phyloP scores from a whole-genome alignment of 2,888 invertebrate genomes.

The Euzophera pinguis region DNA sequence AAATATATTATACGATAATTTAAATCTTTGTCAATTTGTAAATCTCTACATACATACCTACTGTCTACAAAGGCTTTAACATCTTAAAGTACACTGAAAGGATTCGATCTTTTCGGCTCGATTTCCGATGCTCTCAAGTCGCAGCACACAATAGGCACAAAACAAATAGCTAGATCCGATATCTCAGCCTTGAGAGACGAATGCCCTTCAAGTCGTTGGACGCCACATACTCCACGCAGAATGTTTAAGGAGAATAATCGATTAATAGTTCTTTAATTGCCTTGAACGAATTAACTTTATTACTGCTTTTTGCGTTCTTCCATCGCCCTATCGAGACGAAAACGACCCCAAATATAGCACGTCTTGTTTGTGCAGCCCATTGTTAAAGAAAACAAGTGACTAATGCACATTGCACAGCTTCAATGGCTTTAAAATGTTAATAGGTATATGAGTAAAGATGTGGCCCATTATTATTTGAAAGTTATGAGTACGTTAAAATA shows the following conservation, averaged over 20 bases:
- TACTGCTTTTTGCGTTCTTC: constrained; percentile 39
- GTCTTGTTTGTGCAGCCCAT: constrained; percentile 33
- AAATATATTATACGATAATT: too few relatives aligned
- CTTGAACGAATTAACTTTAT: constrained; percentile 44
- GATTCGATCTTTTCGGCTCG: too few relatives aligned
- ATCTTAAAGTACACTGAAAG: too few relatives aligned
- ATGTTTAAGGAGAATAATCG: constrained; percentile 51
- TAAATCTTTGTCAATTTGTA: too few relatives aligned
- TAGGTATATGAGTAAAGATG: constrained; percentile 9
- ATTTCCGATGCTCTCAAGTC: too few relatives aligned
- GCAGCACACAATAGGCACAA: background rate
- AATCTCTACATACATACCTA: too few relatives aligned
- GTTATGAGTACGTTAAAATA: constrained; percentile 8
- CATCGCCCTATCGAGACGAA: constrained; percentile 27
- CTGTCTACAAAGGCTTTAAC: too few relatives aligned
- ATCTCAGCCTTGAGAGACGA: constrained; percentile 27
- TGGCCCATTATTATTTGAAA: constrained; percentile 1
- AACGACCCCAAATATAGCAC: constrained; percentile 35
- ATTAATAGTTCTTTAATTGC: constrained; percentile 64
- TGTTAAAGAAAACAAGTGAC: constrained; percentile 26
- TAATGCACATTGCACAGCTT: constrained; percentile 27
- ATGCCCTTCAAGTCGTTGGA: constrained; percentile 19
- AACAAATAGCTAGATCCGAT: constrained; percentile 15
- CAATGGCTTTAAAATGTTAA: constrained; percentile 19
- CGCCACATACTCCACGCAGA: constrained; percentile 29